Evolutionary conservation across 2,888 invertebrate species (phyloP).

Genomic region (Automeris io): DNA sequence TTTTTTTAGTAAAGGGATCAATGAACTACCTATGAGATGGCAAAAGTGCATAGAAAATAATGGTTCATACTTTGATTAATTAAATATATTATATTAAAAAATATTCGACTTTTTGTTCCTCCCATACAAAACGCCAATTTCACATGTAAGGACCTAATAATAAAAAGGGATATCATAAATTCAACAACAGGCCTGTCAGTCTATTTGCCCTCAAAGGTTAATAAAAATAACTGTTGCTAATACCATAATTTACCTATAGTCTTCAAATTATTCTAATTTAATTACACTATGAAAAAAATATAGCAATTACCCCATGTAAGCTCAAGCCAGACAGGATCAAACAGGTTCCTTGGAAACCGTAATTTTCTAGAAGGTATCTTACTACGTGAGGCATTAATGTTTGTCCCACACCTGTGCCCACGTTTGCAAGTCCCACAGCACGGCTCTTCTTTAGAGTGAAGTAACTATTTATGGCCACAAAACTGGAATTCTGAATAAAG

Average conservation of each 20-base stretch:
- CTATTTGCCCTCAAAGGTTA: too few species aligned
- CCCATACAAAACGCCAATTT: too few species aligned
- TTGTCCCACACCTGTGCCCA: constrained; percentile 86
- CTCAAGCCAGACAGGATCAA: constrained; percentile 79
- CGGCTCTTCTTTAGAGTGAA: constrained; percentile 81
- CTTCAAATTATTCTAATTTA: background rate
- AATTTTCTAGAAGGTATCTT: constrained; percentile 78
- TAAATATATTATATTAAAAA: too few species aligned
- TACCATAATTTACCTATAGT: background rate
- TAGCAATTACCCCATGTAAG: constrained; percentile 76
- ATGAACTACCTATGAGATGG: too few species aligned
- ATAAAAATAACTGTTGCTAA: background rate
- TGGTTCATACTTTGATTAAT: too few species aligned
- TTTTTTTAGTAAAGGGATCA: too few species aligned
- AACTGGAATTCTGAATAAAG: constrained; percentile 82
- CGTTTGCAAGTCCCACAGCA: constrained; percentile 86
- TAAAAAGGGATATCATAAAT: too few species aligned
- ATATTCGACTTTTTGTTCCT: too few species aligned
- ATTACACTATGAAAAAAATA: background rate
- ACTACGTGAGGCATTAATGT: constrained; percentile 85
- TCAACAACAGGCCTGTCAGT: too few species aligned
- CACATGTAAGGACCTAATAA: too few species aligned
- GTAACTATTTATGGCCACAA: constrained; percentile 84
- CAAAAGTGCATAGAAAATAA: too few species aligned
- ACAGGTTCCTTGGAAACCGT: constrained; percentile 80